Evolutionary conservation across 1,140 invertebrate species (phyloP).

Genomic region (Pomacea maculata): DNA sequence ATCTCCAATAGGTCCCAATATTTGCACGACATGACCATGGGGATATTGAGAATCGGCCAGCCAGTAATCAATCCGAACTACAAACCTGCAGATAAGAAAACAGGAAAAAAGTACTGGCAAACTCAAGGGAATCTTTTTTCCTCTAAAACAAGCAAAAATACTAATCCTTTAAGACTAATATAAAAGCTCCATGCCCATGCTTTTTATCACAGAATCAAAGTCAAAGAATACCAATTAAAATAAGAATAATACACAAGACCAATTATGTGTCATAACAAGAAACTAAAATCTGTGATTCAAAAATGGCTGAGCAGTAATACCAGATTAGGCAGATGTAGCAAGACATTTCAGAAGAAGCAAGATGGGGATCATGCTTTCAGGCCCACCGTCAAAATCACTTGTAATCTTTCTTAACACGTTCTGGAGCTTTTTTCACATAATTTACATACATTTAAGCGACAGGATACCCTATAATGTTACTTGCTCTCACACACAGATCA

Average conservation of each 20-base stretch:
- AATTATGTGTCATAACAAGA: neutral
- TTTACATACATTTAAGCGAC: neutral
- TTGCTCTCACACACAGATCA: neutral
- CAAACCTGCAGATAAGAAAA: conserved; percentile 36
- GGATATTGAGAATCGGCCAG: conserved; percentile 61
- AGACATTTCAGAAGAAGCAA: too few relatives aligned
- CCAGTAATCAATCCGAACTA: conserved; percentile 65
- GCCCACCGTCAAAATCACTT: too few relatives aligned
- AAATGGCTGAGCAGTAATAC: too few relatives aligned
- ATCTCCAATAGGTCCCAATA: conserved; percentile 69
- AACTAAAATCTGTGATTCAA: neutral
- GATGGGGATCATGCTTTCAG: too few relatives aligned
- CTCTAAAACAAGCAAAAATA: too few relatives aligned
- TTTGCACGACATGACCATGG: conserved; percentile 64
- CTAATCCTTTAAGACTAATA: too few relatives aligned
- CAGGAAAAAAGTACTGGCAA: neutral
- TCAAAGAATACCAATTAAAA: neutral
- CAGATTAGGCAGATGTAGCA: too few relatives aligned
- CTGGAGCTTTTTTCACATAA: too few relatives aligned
- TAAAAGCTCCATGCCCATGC: too few relatives aligned
- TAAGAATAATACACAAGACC: too few relatives aligned
- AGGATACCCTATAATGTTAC: neutral
- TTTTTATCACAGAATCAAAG: too few relatives aligned
- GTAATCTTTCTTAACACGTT: too few relatives aligned
- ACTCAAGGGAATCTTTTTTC: neutral